Base-by-base conservation (phyloP, 2,888 invertebrate genomes). In the Drosophila histrio region DNA sequence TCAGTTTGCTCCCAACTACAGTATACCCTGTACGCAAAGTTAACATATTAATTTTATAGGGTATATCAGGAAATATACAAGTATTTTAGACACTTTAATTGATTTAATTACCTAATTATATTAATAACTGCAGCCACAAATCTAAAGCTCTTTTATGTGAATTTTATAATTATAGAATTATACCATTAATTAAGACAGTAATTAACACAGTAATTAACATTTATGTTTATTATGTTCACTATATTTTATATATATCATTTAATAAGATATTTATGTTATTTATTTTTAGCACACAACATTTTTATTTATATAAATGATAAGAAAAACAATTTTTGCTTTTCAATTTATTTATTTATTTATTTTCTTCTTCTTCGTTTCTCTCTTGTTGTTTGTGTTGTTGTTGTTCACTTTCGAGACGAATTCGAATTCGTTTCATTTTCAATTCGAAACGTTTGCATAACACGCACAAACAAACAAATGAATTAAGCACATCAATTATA, bases 361-460 rank as follows among this genome's bases (percentile, higher is more conserved):
- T 57, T 59, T 52, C 17, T 56, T 73, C 57, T 28, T 46, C 19
- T 22, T 47, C n/a, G n/a, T 46, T 39, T 41, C 7, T 2, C 36
- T 32, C 15, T 2, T 4, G 4, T 50, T 19, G 34, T 19, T 39
- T 15, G 44, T 62, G 3, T 44, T 30, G 13, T 44, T 56, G 44
- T 54, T 71, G 39, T 53, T 58, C 61, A 46, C 39, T 66, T 58
- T 82, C 44, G 60, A 65, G 56, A 68, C 66, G 28, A 66, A 64
- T 76, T 64, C 72, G 60, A 60, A 72, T 67, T 57, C 21, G 46
- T 50, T 65, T 49, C 44, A 47, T 52, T 74, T 73, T 63, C 49
- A 38, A 59, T 53, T 62, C 65, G 60, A 72, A 74, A 64, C 32
- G 82, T 87, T 84, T 84, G 87, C 84, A 84, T 87, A 84, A 84